phyloP scores from a whole-genome alignment of 2,113 vertebrate genomes.

The Laterallus jamaicensis region DNA sequence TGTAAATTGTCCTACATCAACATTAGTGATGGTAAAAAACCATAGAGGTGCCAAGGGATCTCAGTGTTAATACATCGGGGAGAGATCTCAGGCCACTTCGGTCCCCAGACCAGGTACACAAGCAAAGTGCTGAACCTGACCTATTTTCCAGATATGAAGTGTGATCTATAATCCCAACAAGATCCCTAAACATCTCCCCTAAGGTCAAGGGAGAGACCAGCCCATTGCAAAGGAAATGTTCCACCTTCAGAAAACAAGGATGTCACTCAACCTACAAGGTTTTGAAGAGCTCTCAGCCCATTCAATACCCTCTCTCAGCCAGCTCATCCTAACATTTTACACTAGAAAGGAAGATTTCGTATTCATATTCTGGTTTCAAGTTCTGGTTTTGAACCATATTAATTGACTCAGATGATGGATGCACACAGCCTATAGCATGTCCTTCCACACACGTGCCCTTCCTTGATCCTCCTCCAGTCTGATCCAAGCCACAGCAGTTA shows the following conservation, averaged over 20 bases:
- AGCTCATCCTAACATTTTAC: neutral
- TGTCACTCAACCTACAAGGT: neutral
- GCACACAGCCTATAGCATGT: neutral
- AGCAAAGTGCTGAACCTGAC: neutral
- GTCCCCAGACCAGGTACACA: neutral
- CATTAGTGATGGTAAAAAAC: conserved; percentile 2
- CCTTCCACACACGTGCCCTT: neutral
- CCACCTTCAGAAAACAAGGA: neutral
- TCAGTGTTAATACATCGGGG: neutral
- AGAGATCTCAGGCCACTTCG: neutral
- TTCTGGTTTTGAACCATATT: neutral
- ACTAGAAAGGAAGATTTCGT: rapidly evolving
- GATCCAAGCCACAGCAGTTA: neutral
- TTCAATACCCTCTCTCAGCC: neutral
- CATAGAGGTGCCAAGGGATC: neutral
- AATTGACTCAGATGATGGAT: neutral
- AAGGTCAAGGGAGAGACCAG: neutral
- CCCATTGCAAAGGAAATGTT: neutral
- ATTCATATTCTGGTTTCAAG: neutral
- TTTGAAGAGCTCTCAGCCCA: neutral
- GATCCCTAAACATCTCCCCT: neutral
- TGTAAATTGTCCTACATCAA: conserved; percentile 43
- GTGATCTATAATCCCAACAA: neutral
- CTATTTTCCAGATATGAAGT: neutral
- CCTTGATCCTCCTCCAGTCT: neutral